Conservation (phyloP, 2,113 vertebrate species). For the Myocastor coypus region DNA sequence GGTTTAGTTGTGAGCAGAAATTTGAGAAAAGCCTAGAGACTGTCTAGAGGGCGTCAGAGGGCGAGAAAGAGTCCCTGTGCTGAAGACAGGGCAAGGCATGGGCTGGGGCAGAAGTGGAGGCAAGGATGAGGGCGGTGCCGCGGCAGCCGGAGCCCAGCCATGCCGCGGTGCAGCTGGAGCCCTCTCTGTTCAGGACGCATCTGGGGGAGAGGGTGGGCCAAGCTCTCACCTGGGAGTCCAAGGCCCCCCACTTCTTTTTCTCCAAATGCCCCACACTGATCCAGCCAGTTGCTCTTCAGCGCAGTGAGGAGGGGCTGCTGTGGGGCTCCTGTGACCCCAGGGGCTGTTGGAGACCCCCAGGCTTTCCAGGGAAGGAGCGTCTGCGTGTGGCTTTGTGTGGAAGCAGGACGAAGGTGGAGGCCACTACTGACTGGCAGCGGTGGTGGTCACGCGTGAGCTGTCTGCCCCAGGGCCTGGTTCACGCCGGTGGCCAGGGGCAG, state of each 20-base stretch:
- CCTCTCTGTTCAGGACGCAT: background rate
- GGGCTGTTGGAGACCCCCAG: background rate
- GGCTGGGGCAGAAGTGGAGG: background rate
- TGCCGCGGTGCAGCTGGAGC: background rate
- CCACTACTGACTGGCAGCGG: background rate
- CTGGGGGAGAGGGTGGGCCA: background rate
- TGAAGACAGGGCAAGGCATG: background rate
- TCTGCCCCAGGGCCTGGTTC: background rate
- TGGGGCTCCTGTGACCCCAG: background rate
- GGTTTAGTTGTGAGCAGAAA: background rate
- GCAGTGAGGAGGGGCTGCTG: background rate
- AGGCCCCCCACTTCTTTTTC: background rate
- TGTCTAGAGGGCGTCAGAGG: background rate
- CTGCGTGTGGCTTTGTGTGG: background rate
- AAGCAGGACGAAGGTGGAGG: background rate
- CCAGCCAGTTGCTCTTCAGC: background rate
- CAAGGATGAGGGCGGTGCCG: background rate
- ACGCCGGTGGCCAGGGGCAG: background rate
- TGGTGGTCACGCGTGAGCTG: background rate
- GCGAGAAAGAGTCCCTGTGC: background rate
- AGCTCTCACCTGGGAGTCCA: background rate
- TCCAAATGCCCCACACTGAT: background rate
- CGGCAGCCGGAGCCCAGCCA: background rate
- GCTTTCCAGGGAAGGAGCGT: background rate
- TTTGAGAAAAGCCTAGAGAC: background rate